Base-by-base conservation (phyloP, 1,140 invertebrate genomes). In the Neotoxoptera formosana region DNA sequence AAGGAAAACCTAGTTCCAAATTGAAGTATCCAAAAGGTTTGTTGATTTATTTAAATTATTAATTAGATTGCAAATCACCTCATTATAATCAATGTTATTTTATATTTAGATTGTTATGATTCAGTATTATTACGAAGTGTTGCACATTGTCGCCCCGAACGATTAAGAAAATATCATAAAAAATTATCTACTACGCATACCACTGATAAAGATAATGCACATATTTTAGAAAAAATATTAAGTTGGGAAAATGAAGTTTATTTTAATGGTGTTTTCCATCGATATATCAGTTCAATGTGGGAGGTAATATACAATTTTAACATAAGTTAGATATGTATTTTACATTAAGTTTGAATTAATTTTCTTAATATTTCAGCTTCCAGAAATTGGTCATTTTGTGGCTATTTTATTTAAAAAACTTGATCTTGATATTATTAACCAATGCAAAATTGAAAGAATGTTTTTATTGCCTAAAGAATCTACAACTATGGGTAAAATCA, bases 251-350 rank as follows among this genome's bases (percentile, higher is more conserved):
- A 84, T 14, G 48, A 93, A 56, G 81, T 93, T 30, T 45, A 36
- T 81, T 93, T 91, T 45, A 89, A 91, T 84, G 81, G 91, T 25
- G 20, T 91, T 23, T 90, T 67, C 11, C 60, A 83, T 47, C 34
- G 14, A 2, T 60, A 41, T 56, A 93, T 91, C 14, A 91, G 67
- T 47, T 83, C 99, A 51, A 99, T 99, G 98, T 99, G 99, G 99
- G 99, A 99, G 96, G 97, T 97, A 95, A 95, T 95, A 94, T 81
- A 81, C 3, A 30, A 36, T 92, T 41, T 41, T 48, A 14, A n/a
- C 9, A 81, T 47, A n/a, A 67, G 25, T 67, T 67, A 30, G 3
- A 91, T 21, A 48, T 81, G 81, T 34, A 60, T 45, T 60, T 41
- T 47, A 9, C 2, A 7, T 76, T 45, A 67, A 56, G 3, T 41